These are phyloP conservation scores for Melanotaenia trifasciata DNA, from an alignment of 2,797 vertebrate genomes.

Conservation along the genomic window DNA sequence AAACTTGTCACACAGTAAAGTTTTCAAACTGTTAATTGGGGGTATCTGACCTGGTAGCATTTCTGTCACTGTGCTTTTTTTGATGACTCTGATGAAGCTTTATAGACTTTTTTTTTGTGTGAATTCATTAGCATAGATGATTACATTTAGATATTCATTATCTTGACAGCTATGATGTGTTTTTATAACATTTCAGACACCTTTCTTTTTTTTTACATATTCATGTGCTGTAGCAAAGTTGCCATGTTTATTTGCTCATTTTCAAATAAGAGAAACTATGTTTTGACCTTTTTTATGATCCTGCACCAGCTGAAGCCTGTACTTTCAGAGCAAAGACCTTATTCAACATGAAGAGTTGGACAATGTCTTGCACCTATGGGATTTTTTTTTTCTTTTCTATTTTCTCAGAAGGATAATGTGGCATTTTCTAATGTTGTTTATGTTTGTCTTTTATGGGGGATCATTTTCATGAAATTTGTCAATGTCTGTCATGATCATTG, in stretches of 20 bases:
- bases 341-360: constrained; percentile 48
- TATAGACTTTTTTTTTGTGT: constrained; percentile 15
- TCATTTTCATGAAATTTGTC: constrained; percentile 20
- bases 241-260: constrained; percentile 11
- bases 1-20: constrained; percentile 41
- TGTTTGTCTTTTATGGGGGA: constrained; percentile 41
- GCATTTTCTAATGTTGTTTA: constrained; percentile 50
- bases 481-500: not conserved
- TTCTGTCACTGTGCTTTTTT: constrained; percentile 35
- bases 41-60: not conserved
- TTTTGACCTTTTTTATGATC: constrained; percentile 48
- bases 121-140: not conserved
- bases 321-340: constrained; percentile 44
- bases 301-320: constrained; percentile 18
- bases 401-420: constrained; percentile 40
- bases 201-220: not conserved
- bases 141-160: not conserved
- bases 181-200: not conserved
- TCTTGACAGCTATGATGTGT: not conserved
- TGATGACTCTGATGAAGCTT: constrained; percentile 15
- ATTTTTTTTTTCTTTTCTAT: constrained; percentile 28
- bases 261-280: constrained; percentile 27
- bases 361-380: constrained; percentile 37
- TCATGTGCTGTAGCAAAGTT: constrained; percentile 11
- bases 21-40: constrained; percentile 50